phyloP scores from a whole-genome alignment of 2,888 invertebrate genomes.

The Julus scanicus region DNA sequence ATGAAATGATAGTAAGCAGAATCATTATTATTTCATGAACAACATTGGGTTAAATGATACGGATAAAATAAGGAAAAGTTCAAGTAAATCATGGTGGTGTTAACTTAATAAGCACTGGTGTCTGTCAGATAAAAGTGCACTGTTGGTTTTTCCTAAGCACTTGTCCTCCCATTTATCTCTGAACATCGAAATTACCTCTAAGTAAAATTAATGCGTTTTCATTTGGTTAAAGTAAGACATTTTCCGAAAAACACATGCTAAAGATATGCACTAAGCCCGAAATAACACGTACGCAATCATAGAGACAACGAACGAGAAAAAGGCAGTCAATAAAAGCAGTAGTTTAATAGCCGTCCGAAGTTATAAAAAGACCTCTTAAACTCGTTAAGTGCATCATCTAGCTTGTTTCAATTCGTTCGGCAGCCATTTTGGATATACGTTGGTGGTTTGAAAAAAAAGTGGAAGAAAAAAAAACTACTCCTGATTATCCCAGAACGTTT shows the following conservation, averaged over 20 bases:
- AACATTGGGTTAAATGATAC: too few relatives aligned
- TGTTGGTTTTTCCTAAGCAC: too few relatives aligned
- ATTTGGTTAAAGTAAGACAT: background rate
- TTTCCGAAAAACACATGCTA: background rate
- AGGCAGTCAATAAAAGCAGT: constrained; percentile 31
- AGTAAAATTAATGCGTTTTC: constrained; percentile 2
- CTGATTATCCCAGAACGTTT: constrained; percentile 17
- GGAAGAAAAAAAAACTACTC: background rate
- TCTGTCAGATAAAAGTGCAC: too few relatives aligned
- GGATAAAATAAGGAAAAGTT: too few relatives aligned
- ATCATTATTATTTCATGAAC: too few relatives aligned
- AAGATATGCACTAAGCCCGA: background rate
- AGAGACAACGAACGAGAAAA: background rate
- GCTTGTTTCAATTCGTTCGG: constrained; percentile 20
- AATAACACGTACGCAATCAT: background rate
- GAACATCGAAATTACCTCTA: background rate
- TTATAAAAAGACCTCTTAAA: constrained; percentile 28
- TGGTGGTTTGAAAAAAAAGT: background rate
- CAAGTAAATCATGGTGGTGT: too few relatives aligned
- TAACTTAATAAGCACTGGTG: too few relatives aligned
- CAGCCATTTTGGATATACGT: background rate
- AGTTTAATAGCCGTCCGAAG: background rate
- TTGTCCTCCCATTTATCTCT: background rate
- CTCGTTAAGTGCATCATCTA: constrained; percentile 13
- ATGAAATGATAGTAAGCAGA: too few relatives aligned